Percentiles rank a stretch among this genome's conserved stretches.
phyloP scores from a whole-genome alignment of 2,797 vertebrate genomes.

The Prunella strophiata region DNA sequence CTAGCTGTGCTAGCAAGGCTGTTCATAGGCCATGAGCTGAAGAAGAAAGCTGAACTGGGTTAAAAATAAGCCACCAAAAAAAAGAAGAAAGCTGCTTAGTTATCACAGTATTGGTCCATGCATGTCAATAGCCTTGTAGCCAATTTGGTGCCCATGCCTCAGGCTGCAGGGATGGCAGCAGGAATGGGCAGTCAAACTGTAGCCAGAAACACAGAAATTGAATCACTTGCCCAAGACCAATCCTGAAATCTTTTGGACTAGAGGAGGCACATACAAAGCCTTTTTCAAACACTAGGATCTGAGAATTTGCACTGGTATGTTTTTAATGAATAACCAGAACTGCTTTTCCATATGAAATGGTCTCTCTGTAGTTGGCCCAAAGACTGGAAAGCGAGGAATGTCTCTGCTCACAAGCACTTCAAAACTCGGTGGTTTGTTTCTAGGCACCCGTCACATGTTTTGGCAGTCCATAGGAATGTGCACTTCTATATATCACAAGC shows the following conservation, averaged over 20 bases:
- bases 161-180: fast-evolving
- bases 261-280: neutral
- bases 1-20: neutral
- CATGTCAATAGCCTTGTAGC: neutral
- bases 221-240: neutral
- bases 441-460: constrained; percentile 49
- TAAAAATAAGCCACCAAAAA: neutral
- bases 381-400: constrained; percentile 5
- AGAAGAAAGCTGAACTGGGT: neutral
- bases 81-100: neutral
- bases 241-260: neutral
- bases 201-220: neutral
- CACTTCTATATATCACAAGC: constrained; percentile 42
- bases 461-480: constrained; percentile 48
- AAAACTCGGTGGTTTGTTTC: constrained; percentile 21
- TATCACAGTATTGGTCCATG: neutral
- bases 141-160: fast-evolving
- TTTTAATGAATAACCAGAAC: constrained; percentile 1
- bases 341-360: constrained; percentile 24
- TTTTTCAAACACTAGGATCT: neutral
- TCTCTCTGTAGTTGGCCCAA: neutral
- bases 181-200: neutral
- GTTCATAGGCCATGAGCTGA: neutral
- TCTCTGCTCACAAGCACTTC: constrained; percentile 31
- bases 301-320: neutral